Conservation (phyloP, 1,140 invertebrate species). For the Venturia canescens region DNA sequence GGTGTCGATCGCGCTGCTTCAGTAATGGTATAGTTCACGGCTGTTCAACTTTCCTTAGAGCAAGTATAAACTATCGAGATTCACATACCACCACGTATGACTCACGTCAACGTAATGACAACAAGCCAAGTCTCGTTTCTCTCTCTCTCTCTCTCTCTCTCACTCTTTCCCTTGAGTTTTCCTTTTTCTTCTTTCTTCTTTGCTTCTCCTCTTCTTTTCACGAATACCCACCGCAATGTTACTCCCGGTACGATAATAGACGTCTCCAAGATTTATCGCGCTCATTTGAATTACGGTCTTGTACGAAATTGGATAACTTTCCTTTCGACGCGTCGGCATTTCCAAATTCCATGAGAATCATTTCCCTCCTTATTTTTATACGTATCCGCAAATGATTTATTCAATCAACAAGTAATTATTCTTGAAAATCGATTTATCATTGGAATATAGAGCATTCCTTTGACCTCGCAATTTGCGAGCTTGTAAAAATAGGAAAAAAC, state of each 20-base stretch:
- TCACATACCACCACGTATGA: constrained; percentile 44
- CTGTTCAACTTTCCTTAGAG: constrained; percentile 48
- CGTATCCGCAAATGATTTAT: not conserved
- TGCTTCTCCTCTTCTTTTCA: not conserved
- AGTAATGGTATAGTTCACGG: constrained; percentile 44
- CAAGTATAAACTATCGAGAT: constrained; percentile 42
- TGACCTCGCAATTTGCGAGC: too few species aligned
- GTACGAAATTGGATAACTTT: constrained; percentile 33
- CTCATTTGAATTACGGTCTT: constrained; percentile 36
- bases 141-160: constrained; percentile 48
- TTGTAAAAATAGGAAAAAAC: too few species aligned
- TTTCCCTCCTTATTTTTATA: not conserved
- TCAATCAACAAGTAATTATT: too few species aligned
- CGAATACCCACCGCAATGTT: not conserved
- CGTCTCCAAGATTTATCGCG: constrained; percentile 31
- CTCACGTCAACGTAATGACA: constrained; percentile 44
- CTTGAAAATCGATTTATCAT: too few species aligned
- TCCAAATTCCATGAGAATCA: not conserved
- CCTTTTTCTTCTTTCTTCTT: not conserved
- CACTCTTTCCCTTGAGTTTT: constrained; percentile 46
- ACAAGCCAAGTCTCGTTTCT: constrained; percentile 27
- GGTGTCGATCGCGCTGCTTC: not conserved
- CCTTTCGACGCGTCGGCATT: constrained; percentile 4
- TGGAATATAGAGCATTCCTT: too few species aligned
- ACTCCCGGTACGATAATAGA: constrained; percentile 34